Conservation (phyloP, 2,113 vertebrate species). For the Lipotes vexillifer region DNA sequence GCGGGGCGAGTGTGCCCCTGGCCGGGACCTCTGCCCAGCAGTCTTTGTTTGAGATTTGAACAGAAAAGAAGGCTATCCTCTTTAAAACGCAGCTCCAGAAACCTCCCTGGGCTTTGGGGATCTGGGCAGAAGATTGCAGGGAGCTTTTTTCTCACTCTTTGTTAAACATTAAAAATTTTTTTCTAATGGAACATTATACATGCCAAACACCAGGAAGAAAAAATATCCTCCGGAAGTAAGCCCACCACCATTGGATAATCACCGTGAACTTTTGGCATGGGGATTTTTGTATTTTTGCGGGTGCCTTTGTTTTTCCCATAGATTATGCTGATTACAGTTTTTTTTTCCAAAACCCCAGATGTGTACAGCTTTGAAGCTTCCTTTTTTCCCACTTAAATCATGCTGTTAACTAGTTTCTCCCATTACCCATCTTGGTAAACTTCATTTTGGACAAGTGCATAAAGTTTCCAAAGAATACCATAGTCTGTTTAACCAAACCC, state of each 20-base stretch:
- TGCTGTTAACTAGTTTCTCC: not conserved
- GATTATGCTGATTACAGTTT: not conserved
- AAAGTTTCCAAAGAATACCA: not conserved
- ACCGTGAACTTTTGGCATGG: not conserved
- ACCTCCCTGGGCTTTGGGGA: not conserved
- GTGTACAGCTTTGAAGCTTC: not conserved
- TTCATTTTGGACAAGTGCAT: not conserved
- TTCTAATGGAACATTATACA: not conserved
- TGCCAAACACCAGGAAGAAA: not conserved
- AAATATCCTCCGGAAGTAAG: not conserved
- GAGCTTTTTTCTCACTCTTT: not conserved
- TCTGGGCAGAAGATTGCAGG: not conserved
- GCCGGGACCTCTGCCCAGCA: not conserved
- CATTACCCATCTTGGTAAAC: not conserved
- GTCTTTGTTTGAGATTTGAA: slow-evolving; percentile 18
- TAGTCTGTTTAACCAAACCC: fast-evolving
- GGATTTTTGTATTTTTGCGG: not conserved
- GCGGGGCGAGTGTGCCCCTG: fast-evolving
- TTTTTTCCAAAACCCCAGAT: not conserved
- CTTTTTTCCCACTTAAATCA: too few relatives aligned
- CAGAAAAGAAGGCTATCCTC: not conserved
- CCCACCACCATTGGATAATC: fast-evolving
- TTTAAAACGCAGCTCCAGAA: not conserved
- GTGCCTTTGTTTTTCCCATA: not conserved
- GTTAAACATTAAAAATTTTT: not conserved